phyloP scores from a whole-genome alignment of 2,797 vertebrate genomes.

The Balearica regulorum region DNA sequence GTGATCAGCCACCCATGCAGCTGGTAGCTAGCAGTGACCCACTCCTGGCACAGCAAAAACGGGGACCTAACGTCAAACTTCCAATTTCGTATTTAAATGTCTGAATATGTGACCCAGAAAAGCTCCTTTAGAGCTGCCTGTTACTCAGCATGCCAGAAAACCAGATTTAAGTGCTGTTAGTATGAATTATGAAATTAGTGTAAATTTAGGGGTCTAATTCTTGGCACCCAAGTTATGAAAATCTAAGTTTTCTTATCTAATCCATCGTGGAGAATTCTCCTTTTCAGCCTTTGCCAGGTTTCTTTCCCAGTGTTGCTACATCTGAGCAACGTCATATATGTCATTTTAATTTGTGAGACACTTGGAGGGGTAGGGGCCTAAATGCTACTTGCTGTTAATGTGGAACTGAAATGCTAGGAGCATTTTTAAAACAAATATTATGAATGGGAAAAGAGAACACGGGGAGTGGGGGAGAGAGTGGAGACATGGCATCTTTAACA shows the following conservation, averaged over 20 bases:
- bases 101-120: not conserved
- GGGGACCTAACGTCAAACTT: not conserved
- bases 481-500: not conserved
- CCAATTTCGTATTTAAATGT: not conserved
- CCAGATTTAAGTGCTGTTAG: not conserved
- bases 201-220: not conserved
- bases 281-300: not conserved
- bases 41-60: accelerated
- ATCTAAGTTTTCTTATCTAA: not conserved
- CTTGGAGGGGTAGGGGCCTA: not conserved
- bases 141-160: not conserved
- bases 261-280: not conserved
- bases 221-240: not conserved
- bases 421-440: not conserved
- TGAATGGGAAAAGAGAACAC: not conserved
- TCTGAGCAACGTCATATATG: not conserved
- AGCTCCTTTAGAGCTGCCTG: not conserved
- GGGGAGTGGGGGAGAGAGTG: not conserved
- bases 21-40: not conserved
- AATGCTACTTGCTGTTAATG: not conserved
- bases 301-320: not conserved
- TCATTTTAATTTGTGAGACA: not conserved
- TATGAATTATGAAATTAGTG: not conserved
- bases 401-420: not conserved
- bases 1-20: not conserved